phyloP scores from a whole-genome alignment of 2,888 invertebrate species.

The Ectemnius continuus region DNA sequence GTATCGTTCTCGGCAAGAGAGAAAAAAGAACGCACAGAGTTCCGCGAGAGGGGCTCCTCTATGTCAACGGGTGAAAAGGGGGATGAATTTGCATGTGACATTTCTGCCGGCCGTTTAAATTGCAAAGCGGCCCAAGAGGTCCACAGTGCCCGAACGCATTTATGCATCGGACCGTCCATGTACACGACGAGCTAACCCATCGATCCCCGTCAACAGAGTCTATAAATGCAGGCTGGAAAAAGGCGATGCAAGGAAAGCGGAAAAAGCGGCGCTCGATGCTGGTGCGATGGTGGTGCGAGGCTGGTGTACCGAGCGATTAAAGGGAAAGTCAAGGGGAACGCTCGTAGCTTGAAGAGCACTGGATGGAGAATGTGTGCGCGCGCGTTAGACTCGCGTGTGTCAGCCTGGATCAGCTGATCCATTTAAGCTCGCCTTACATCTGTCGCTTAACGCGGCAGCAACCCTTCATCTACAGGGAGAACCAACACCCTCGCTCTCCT shows the following conservation, averaged over 20 bases:
- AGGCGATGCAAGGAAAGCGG: neutral
- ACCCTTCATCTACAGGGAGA: neutral
- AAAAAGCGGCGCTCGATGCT: neutral
- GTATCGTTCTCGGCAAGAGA: neutral
- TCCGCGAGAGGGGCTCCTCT: no score
- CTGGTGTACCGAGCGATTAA: constrained; percentile 32
- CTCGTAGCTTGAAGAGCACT: constrained; percentile 12
- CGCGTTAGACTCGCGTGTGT: neutral
- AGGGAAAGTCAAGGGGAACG: constrained; percentile 26
- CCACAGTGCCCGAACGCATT: neutral
- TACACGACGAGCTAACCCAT: neutral
- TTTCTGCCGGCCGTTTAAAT: constrained; percentile 13
- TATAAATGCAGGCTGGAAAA: neutral
- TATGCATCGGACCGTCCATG: constrained; percentile 22
- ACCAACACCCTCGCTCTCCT: no score
- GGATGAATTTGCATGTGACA: constrained; percentile 25
- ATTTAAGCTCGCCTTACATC: constrained; percentile 20
- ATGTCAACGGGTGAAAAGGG: no score
- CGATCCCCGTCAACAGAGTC: no score
- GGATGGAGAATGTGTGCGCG: neutral
- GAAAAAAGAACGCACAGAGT: neutral
- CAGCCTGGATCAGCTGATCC: constrained; percentile 40
- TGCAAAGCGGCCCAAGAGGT: constrained; percentile 9
- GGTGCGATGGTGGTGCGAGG: constrained; percentile 1
- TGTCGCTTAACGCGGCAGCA: neutral